Conservation (phyloP, 2,888 invertebrate species). For the Ectobius pallidus region DNA sequence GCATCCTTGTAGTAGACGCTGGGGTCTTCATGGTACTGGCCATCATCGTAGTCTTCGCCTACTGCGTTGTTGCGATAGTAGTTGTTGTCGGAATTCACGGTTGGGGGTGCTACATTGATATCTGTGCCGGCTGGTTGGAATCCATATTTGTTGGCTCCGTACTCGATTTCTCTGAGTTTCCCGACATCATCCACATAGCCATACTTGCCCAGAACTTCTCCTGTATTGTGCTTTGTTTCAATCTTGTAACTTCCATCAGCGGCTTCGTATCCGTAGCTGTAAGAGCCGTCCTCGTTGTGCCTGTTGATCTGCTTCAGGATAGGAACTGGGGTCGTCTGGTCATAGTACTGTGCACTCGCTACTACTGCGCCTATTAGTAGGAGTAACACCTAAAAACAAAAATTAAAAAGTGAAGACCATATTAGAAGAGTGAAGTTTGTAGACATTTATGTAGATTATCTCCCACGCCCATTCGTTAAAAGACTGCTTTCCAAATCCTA, state of each 20-base stretch:
- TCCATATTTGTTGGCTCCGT: slow-evolving; percentile 81
- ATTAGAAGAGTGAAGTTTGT: too few species aligned
- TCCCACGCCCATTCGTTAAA: neutral
- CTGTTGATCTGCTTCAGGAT: slow-evolving; percentile 83
- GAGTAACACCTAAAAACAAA: slow-evolving; percentile 16
- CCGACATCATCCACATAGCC: slow-evolving; percentile 86
- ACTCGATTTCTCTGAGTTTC: slow-evolving; percentile 77
- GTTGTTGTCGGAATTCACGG: slow-evolving; percentile 59
- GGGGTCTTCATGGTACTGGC: slow-evolving; percentile 85
- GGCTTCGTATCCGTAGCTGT: slow-evolving; percentile 86
- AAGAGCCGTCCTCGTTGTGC: slow-evolving; percentile 87
- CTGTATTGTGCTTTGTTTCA: slow-evolving; percentile 82
- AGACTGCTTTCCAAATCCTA: too few species aligned
- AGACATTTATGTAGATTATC: neutral
- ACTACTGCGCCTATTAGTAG: slow-evolving; percentile 17
- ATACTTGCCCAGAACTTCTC: slow-evolving; percentile 87
- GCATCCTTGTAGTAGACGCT: slow-evolving; percentile 76
- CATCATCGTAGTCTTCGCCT: slow-evolving; percentile 77
- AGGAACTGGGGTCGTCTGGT: slow-evolving; percentile 71
- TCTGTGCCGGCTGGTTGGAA: slow-evolving; percentile 80
- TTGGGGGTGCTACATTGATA: slow-evolving; percentile 85
- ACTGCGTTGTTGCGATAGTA: slow-evolving; percentile 56
- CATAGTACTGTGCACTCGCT: slow-evolving; percentile 33
- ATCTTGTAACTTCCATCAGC: slow-evolving; percentile 88
- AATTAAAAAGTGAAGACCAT: neutral